Base-by-base conservation (phyloP, 2,888 invertebrate species). In the Nipponacmea schrenckii region DNA sequence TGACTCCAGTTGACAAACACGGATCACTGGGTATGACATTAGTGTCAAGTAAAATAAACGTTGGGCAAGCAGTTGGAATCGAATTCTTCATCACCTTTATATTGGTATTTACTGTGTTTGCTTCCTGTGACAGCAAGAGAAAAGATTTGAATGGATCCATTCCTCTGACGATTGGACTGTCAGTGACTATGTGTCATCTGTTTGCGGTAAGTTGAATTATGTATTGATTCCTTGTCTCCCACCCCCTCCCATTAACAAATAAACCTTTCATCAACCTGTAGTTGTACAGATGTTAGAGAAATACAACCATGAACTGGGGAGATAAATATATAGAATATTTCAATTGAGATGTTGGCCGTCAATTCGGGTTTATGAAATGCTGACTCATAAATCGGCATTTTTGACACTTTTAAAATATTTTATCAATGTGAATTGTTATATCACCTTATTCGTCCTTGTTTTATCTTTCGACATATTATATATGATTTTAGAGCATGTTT, bases 31-130 rank as follows among this genome's bases (percentile, higher is more conserved):
- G 85, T 14, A 76, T 76, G 24, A 84, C 82, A 56, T 39, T 56
- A 2, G 70, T 83, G 26, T 64, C 48, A 48, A 44, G 67, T n/a
- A 63, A 71, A 5, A 71, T 86, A 27, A 90, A 91, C 20, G 91
- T 92, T 2, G 91, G 91, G 8, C 96, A 96, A 90, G 97, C 94
- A 0, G 90, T 96, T 72, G 91, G 95, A 63, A 91, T 96, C 74
- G 97, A 97, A 88, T 93, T 93, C 0, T 89, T 96, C 85, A 93
- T 96, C 81, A 96, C 96, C 64, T 94, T 97, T 85, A 92, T 96
- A 17, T 91, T 97, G 74, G 93, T 97, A 44, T 91, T 97, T 77
- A 95, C 95, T 2, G 95, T 97, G 12, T 96, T 95, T 87, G 89
- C 89, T 2, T 95, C 95, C 39, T 94, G 94, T 80, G 97, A 97